phyloP scores from a whole-genome alignment of 2,113 vertebrate species.

The Perccottus glenii region DNA sequence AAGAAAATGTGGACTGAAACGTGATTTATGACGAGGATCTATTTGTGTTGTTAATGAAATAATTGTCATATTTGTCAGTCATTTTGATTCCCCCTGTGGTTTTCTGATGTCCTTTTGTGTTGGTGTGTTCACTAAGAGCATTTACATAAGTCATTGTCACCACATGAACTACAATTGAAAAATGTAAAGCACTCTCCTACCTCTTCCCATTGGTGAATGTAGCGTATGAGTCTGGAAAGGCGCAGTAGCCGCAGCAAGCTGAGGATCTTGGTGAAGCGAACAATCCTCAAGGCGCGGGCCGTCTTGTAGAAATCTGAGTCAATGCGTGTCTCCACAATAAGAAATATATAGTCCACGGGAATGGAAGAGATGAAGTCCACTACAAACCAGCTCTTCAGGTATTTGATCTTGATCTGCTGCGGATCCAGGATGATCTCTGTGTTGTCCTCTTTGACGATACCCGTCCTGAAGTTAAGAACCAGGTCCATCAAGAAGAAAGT shows the following conservation, averaged over 20 bases:
- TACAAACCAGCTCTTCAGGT: slow-evolving; percentile 97
- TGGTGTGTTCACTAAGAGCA: too few relatives aligned
- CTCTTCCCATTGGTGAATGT: slow-evolving; percentile 99
- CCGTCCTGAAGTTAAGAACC: slow-evolving; percentile 98
- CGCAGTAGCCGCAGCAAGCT: slow-evolving; percentile 93
- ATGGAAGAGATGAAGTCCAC: slow-evolving; percentile 99
- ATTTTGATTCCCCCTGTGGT: neutral
- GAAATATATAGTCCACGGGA: slow-evolving; percentile 98
- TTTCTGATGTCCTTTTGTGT: too few relatives aligned
- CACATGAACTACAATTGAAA: neutral
- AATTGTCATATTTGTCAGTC: slow-evolving; percentile 10
- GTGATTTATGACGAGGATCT: slow-evolving; percentile 19
- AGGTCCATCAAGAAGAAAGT: slow-evolving; percentile 99
- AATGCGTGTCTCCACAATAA: slow-evolving; percentile 97
- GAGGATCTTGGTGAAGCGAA: slow-evolving; percentile 98
- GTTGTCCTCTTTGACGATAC: slow-evolving; percentile 98
- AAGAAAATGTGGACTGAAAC: slow-evolving; percentile 38
- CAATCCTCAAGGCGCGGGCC: slow-evolving; percentile 92
- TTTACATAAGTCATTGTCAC: too few relatives aligned
- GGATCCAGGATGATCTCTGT: slow-evolving; percentile 98
- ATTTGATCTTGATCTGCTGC: slow-evolving; percentile 96
- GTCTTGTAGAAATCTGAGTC: slow-evolving; percentile 99
- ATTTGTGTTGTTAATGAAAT: slow-evolving; percentile 25
- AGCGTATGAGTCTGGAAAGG: slow-evolving; percentile 96
- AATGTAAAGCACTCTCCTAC: slow-evolving; percentile 74